Evolutionary conservation across 2,888 invertebrate species (phyloP), one percentile per base, ranked within the genome.

Genomic region (Pachliopta kotzebuea): DNA sequence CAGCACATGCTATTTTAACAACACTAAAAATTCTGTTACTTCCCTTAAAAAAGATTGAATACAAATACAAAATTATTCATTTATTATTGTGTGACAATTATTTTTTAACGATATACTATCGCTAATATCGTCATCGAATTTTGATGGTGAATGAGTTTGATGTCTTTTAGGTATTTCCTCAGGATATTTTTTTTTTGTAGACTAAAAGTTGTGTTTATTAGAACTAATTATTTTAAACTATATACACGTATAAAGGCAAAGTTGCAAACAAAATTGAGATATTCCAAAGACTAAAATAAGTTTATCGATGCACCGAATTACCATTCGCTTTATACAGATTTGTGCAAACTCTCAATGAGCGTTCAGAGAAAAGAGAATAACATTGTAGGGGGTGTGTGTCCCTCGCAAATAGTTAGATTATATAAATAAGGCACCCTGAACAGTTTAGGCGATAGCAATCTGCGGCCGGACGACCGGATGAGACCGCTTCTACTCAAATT

Each of bases 341-440:
- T 68, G 62, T 63, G 54, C 64, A 66, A 70, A 70, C 68, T 73
- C 67, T 60, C 70, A 68, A 62, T 70, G 69, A 67, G 68, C 67
- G 68, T 65, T 68, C 62, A 67, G 66, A 68, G 74, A 72, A 76
- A 78, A 72, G 72, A 75, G 77, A 80, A 78, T 75, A 80, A 76
- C 76, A 76, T 75, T 72, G 76, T 79, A 80, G 84, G 79, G 89
- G 85, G 85, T 85, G 85, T 83, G 86, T 84, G 87, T 88, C 88
- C 89, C 87, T 85, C 80, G 77, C 86, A 88, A 90, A 90, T 86
- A 88, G 88, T 88, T 84, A 90, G 88, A 90, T 91, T 90, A 89
- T 88, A 90, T 90, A 90, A 90, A 90, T 90, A 90, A 90, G 86
- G 83, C 87, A 85, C 82, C 81, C 84, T 80, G 82, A 83, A 84